Conservation (phyloP, 2,888 invertebrate species). For the Teleiodes luculella region DNA sequence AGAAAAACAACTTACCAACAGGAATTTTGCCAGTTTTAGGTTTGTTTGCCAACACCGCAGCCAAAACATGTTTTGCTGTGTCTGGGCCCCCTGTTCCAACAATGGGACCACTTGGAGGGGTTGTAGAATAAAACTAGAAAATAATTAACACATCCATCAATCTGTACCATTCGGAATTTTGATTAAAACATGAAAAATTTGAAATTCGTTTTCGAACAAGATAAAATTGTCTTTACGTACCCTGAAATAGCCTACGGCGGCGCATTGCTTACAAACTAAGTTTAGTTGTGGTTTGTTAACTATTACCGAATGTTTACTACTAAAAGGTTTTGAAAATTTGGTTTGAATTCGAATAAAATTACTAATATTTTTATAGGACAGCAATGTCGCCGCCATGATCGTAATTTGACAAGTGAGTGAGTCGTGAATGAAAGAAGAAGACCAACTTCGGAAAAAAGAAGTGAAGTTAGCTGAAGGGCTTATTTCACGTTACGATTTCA, state of each 20-base stretch:
- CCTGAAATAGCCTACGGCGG: slow-evolving; percentile 54
- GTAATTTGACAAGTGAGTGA: slow-evolving; percentile 32
- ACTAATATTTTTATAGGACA: slow-evolving; percentile 59
- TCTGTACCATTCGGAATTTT: slow-evolving; percentile 11
- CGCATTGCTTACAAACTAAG: slow-evolving; percentile 55
- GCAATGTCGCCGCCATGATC: slow-evolving; percentile 68
- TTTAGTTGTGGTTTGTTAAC: slow-evolving; percentile 54
- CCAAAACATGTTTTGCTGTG: slow-evolving; percentile 71
- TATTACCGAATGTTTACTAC: slow-evolving; percentile 39
- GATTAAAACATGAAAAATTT: not conserved
- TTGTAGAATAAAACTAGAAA: slow-evolving; percentile 55
- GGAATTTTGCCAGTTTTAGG: slow-evolving; percentile 73
- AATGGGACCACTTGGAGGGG: slow-evolving; percentile 34
- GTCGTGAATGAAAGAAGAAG: not conserved
- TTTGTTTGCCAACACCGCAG: slow-evolving; percentile 71
- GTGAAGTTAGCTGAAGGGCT: too few species aligned
- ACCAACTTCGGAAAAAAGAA: too few species aligned
- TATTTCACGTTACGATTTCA: too few species aligned
- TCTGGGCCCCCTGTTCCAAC: slow-evolving; percentile 44
- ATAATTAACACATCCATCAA: slow-evolving; percentile 17
- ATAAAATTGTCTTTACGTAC: slow-evolving; percentile 33
- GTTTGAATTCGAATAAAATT: slow-evolving; percentile 58
- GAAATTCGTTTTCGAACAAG: not conserved
- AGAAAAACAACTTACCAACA: slow-evolving; percentile 56
- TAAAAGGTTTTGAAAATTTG: slow-evolving; percentile 49